These are phyloP conservation scores for Craterocephalus amniculus DNA, from an alignment of 2,797 vertebrate species.

Conservation along the genomic window DNA sequence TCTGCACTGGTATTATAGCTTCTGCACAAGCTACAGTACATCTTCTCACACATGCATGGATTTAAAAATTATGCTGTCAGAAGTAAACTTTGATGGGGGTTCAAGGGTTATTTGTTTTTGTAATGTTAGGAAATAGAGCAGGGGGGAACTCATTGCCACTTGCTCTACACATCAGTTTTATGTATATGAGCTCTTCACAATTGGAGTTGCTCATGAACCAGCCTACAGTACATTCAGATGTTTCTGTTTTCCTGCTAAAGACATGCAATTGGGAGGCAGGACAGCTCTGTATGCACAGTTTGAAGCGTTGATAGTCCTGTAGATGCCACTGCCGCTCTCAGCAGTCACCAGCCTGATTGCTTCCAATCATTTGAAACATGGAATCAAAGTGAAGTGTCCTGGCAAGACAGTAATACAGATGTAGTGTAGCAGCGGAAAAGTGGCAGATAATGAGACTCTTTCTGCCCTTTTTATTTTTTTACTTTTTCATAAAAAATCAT, in stretches of 20 bases:
- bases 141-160: not conserved
- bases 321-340: constrained; percentile 54
- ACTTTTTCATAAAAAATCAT: constrained; percentile 30
- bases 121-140: not conserved
- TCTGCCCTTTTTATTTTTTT: not conserved
- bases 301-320: constrained; percentile 58
- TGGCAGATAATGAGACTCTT: constrained; percentile 51
- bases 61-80: too few relatives aligned
- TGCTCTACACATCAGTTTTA: not conserved
- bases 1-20: not conserved
- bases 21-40: not conserved
- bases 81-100: too few relatives aligned
- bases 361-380: constrained; percentile 61
- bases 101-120: too few relatives aligned
- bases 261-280: constrained; percentile 24
- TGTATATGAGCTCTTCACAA: not conserved
- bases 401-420: constrained; percentile 53
- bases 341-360: constrained; percentile 61
- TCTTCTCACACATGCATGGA: not conserved
- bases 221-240: constrained; percentile 42
- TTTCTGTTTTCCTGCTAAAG: constrained; percentile 37
- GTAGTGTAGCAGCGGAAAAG: constrained; percentile 46
- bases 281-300: constrained; percentile 39
- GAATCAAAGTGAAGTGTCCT: constrained; percentile 65
- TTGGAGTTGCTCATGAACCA: constrained; percentile 11